Evolutionary conservation across 2,113 vertebrate genomes (phyloP).

Genomic region (Propithecus coquereli): DNA sequence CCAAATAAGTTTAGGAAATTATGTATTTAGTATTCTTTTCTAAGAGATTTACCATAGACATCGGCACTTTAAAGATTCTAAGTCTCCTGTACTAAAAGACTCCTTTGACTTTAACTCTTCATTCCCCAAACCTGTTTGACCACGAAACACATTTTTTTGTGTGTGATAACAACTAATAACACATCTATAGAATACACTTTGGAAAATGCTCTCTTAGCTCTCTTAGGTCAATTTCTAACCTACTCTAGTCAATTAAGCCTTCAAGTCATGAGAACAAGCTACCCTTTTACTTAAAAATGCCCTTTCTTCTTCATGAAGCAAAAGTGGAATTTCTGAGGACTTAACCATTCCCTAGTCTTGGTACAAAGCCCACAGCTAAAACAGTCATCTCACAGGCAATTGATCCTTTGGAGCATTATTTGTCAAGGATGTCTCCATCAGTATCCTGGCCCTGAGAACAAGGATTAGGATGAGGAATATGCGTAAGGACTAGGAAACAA

Average conservation of each 20-base stretch:
- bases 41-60: background rate
- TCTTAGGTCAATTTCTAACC: background rate
- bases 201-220: background rate
- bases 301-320: background rate
- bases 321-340: background rate
- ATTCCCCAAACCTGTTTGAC: background rate
- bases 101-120: background rate
- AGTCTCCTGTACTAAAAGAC: background rate
- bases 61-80: background rate
- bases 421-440: background rate
- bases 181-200: background rate
- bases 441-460: background rate
- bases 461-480: background rate
- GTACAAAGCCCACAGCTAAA: background rate
- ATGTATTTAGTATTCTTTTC: background rate
- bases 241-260: background rate
- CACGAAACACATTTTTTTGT: background rate
- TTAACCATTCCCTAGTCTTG: background rate
- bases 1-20: conserved; percentile 11
- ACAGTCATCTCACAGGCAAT: background rate
- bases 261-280: conserved; percentile 24
- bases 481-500: background rate
- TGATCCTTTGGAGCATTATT: background rate
- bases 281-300: background rate
- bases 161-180: background rate